These are phyloP conservation scores for Molorchus minor DNA, from an alignment of 2,888 invertebrate genomes.

Conservation along the genomic window DNA sequence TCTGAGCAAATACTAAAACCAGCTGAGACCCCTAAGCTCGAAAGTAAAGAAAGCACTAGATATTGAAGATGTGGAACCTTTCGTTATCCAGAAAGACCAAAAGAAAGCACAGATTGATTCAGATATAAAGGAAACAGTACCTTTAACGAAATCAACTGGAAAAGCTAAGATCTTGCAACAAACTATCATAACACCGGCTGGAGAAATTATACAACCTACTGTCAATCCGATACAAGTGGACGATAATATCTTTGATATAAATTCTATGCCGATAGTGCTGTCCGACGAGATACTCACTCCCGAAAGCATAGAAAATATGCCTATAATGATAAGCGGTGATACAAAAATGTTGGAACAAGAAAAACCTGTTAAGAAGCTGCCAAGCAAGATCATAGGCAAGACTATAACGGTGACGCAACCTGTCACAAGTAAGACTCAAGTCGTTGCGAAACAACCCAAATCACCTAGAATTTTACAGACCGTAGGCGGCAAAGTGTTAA, in stretches of 20 bases:
- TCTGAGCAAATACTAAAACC: slow-evolving; percentile 60
- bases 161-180: slow-evolving; percentile 61
- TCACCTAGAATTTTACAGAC: slow-evolving; percentile 45
- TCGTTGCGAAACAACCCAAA: slow-evolving; percentile 28
- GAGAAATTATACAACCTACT: slow-evolving; percentile 51
- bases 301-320: slow-evolving; percentile 75
- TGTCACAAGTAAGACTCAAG: slow-evolving; percentile 10
- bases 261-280: slow-evolving; percentile 79
- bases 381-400: slow-evolving; percentile 23
- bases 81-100: slow-evolving; percentile 56
- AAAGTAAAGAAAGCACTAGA: slow-evolving; percentile 42
- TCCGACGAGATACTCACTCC: slow-evolving; percentile 76
- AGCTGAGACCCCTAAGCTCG: no score
- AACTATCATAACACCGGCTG: slow-evolving; percentile 61
- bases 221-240: slow-evolving; percentile 37
- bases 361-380: slow-evolving; percentile 19
- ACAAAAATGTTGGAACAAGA: slow-evolving; percentile 3
- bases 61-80: slow-evolving; percentile 60
- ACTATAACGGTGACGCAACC: slow-evolving; percentile 21
- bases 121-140: slow-evolving; percentile 9
- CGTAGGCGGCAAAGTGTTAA: slow-evolving; percentile 42
- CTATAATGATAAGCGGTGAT: slow-evolving; percentile 50
- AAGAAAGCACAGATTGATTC: slow-evolving; percentile 36
- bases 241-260: slow-evolving; percentile 73
- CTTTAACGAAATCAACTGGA: slow-evolving; percentile 39